Evolutionary conservation across 2,797 vertebrate genomes (phyloP).

Genomic region (Chelonia mydas): DNA sequence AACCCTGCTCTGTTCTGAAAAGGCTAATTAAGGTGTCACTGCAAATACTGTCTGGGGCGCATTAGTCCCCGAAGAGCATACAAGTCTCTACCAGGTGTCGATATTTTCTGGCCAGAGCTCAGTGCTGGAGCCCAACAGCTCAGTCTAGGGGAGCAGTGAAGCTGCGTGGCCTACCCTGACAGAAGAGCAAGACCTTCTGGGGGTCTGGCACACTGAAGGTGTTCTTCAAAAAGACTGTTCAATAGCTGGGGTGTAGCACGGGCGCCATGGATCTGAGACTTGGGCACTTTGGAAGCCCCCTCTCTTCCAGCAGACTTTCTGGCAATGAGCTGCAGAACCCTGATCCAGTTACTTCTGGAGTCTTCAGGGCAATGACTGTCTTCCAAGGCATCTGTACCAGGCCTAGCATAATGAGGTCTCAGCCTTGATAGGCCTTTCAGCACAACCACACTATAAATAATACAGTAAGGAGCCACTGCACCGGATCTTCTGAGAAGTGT

Average conservation of each 20-base stretch:
- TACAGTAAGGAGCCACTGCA: not conserved
- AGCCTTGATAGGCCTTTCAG: not conserved
- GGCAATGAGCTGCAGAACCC: accelerated
- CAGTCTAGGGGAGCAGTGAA: no score
- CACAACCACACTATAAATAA: not conserved
- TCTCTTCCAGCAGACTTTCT: not conserved
- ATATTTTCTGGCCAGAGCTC: no score
- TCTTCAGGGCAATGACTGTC: not conserved
- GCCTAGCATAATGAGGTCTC: not conserved
- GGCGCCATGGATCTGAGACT: not conserved
- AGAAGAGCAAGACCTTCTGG: no score
- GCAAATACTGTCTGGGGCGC: no score
- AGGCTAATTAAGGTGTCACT: no score
- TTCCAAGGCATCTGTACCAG: not conserved
- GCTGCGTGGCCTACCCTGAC: no score
- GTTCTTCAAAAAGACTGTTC: not conserved
- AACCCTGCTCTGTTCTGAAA: no score
- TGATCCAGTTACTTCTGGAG: not conserved
- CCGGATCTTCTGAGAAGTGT: conserved; percentile 13
- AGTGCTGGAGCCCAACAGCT: no score
- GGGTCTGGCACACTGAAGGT: not conserved
- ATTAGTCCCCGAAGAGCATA: no score
- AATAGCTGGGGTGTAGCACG: not conserved
- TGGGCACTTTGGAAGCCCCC: accelerated
- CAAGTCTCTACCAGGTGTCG: no score